Base-by-base conservation (phyloP, 2,888 invertebrate species). In the Drosophila prostipennis region DNA sequence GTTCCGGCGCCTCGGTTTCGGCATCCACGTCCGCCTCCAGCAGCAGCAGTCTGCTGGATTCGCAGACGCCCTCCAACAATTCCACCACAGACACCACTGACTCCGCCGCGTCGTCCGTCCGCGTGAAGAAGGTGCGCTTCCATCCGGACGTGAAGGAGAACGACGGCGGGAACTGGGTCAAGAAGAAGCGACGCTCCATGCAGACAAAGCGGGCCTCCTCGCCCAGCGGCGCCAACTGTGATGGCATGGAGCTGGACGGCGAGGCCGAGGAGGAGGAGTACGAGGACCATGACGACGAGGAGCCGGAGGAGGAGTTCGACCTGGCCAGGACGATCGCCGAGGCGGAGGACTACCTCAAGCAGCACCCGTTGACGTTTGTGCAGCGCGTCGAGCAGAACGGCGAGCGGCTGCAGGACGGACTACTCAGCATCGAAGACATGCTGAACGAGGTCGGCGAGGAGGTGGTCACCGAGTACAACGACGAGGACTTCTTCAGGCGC, bases 291-390 rank as follows among this genome's bases (percentile, higher is more conserved):
- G 78, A 68, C 0, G 67, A 67, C 6, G 75, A 74, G 1, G 82
- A 80, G n/a, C 49, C 76, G 6, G 89, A 89, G 13, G 90, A 85
- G 13, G 87, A 85, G 34, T 89, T 89, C 26, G 82, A 85, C 56
- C 59, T 89, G 53, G 89, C 78, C 11, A 89, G 81, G 54, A 89
- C 84, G 39, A 82, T 89, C 40, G 86, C 87, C 26, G 80, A 82
- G 58, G 90, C 82, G 73, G 79, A 87, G 16, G 85, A 89, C 56
- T 90, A 82, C 72, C 82, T 83, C 60, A 89, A 83, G 61, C 75
- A 73, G 63, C 85, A 84, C 73, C 90, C 91, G 19, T 64, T 90
- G 34, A 90, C 91, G 4, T 91, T 90, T 76, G 89, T 78, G 3
- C 77, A 81, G 36, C 80, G 89, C 7, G 53, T 74, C 7, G 78